phyloP scores from a whole-genome alignment of 1,140 invertebrate genomes.

The Whitmania pigra region DNA sequence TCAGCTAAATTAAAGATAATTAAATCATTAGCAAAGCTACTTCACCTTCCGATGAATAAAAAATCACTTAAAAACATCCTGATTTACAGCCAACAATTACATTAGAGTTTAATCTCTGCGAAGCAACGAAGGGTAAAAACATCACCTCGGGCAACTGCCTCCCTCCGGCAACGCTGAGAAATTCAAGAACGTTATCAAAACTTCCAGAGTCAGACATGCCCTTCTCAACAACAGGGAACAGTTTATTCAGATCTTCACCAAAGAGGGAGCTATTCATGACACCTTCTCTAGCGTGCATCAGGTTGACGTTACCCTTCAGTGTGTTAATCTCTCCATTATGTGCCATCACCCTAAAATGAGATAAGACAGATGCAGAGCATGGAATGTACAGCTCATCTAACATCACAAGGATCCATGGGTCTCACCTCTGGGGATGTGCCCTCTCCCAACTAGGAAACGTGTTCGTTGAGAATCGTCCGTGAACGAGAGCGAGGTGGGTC shows the following conservation, averaged over 20 bases:
- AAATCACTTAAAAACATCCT: no score
- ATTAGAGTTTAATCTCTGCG: no score
- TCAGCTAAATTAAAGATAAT: no score
- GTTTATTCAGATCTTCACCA: conserved; percentile 63
- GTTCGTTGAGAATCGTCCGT: conserved; percentile 94
- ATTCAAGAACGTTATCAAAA: conserved; percentile 93
- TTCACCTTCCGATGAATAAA: no score
- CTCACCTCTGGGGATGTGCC: conserved; percentile 85
- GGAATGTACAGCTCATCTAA: not conserved
- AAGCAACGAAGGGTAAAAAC: not conserved
- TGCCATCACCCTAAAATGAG: conserved; percentile 62
- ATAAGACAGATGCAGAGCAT: not conserved
- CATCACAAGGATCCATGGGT: not conserved
- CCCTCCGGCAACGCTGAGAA: conserved; percentile 80
- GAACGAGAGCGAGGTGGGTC: conserved; percentile 86
- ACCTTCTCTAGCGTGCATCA: conserved; percentile 95
- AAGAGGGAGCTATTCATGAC: conserved; percentile 80
- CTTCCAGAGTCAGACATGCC: conserved; percentile 93
- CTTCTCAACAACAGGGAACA: conserved; percentile 95
- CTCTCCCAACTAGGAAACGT: conserved; percentile 98
- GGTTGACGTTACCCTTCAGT: conserved; percentile 88
- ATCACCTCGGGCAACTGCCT: conserved; percentile 71
- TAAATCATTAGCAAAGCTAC: no score
- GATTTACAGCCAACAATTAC: no score
- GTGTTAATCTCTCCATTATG: conserved; percentile 99